phyloP scores from a whole-genome alignment of 2,888 invertebrate genomes.

The Sacculina carcini region DNA sequence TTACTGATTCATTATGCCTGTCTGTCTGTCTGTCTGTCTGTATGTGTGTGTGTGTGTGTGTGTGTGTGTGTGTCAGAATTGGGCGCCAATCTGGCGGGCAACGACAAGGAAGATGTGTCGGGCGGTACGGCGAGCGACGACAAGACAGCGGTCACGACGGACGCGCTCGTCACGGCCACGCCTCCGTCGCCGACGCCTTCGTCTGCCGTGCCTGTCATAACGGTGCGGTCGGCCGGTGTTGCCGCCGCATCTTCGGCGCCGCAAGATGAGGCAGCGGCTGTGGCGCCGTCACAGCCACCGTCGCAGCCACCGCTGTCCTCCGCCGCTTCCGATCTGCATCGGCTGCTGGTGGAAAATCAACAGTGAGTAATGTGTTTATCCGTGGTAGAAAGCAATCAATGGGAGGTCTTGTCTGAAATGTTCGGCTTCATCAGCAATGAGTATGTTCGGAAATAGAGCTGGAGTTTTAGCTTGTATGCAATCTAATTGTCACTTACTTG shows the following conservation, averaged over 20 bases:
- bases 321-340: constrained; percentile 4
- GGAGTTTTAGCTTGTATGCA: too few species aligned
- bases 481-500: too few species aligned
- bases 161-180: background rate
- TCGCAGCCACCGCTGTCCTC: background rate
- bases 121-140: background rate
- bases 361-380: constrained; percentile 1
- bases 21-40: too few species aligned
- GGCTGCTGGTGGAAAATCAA: constrained; percentile 6
- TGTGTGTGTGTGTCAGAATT: constrained; percentile 38
- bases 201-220: background rate
- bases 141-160: background rate
- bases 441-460: too few species aligned
- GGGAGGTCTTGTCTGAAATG: too few species aligned
- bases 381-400: too few species aligned
- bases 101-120: constrained; percentile 23
- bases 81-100: constrained; percentile 58
- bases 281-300: constrained; percentile 15
- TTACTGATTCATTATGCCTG: too few species aligned
- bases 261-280: constrained; percentile 16
- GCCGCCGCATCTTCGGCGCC: constrained; percentile 19
- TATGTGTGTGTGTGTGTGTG: background rate
- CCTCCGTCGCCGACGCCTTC: background rate
- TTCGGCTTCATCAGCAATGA: too few species aligned
- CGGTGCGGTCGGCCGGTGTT: constrained; percentile 21